Conservation (phyloP, 1,140 invertebrate genomes). For the Drosophila subobscura region DNA sequence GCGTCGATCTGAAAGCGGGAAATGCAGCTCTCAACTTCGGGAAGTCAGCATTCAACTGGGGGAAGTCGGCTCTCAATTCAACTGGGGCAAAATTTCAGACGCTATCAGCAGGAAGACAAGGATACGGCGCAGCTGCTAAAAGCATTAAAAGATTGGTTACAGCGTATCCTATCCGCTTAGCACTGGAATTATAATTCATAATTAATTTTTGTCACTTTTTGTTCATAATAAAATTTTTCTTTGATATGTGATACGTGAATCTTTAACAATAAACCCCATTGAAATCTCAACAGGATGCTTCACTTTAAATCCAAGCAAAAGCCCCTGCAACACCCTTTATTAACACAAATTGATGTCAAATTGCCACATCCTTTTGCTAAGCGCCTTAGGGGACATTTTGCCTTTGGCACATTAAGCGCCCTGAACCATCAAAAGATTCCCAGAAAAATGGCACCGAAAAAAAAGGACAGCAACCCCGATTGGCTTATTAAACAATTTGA, state of each 20-base stretch:
- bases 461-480: slow-evolving; percentile 57
- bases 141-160: slow-evolving; percentile 8
- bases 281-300: neutral
- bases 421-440: slow-evolving; percentile 14
- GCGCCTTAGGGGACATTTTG: slow-evolving; percentile 24
- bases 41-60: no score
- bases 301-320: slow-evolving; percentile 22
- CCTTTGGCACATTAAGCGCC: slow-evolving; percentile 31
- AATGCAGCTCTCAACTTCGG: neutral
- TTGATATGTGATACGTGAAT: neutral
- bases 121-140: neutral
- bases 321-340: slow-evolving; percentile 1
- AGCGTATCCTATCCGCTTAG: neutral
- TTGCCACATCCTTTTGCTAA: slow-evolving; percentile 23
- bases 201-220: neutral
- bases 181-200: slow-evolving; percentile 27
- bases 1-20: neutral
- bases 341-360: slow-evolving; percentile 6
- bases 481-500: slow-evolving; percentile 72
- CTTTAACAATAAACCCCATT: neutral
- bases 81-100: neutral
- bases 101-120: neutral
- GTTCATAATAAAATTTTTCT: neutral
- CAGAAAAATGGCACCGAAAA: slow-evolving; percentile 13
- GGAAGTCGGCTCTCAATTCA: no score